Conservation (phyloP, 2,113 vertebrate species). For the Notothenia rossii region DNA sequence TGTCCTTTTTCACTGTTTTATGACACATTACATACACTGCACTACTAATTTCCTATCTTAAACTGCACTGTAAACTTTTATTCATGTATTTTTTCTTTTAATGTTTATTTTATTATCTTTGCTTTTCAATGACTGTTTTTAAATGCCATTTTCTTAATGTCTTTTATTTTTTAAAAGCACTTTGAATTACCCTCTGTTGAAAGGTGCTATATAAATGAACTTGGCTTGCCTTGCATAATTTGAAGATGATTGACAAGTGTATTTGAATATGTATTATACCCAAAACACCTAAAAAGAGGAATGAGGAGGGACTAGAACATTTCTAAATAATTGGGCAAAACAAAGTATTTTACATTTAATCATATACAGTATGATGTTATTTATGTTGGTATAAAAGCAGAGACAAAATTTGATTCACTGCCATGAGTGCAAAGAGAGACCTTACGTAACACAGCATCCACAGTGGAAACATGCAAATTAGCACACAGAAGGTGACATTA, state of each 20-base stretch:
- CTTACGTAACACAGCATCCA: neutral
- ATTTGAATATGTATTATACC: neutral
- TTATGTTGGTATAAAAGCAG: neutral
- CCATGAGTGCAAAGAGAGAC: neutral
- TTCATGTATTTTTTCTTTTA: too few species aligned
- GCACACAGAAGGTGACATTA: neutral
- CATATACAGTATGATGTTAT: neutral
- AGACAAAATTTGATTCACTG: neutral
- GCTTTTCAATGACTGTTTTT: too few species aligned
- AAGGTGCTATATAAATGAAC: too few species aligned
- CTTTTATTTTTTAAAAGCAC: too few species aligned
- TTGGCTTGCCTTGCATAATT: too few species aligned
- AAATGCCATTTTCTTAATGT: too few species aligned
- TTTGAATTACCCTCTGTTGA: too few species aligned
- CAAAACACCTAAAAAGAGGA: neutral
- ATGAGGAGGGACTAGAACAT: neutral
- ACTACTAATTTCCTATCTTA: too few species aligned
- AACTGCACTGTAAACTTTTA: too few species aligned
- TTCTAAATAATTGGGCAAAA: neutral
- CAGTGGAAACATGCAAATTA: neutral
- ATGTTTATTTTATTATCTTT: too few species aligned
- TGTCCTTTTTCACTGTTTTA: neutral
- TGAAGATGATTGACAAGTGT: neutral
- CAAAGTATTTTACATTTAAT: neutral
- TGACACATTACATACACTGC: neutral